These are phyloP conservation scores for Penelope pileata DNA, from an alignment of 2,113 vertebrate genomes.

Conservation along the genomic window DNA sequence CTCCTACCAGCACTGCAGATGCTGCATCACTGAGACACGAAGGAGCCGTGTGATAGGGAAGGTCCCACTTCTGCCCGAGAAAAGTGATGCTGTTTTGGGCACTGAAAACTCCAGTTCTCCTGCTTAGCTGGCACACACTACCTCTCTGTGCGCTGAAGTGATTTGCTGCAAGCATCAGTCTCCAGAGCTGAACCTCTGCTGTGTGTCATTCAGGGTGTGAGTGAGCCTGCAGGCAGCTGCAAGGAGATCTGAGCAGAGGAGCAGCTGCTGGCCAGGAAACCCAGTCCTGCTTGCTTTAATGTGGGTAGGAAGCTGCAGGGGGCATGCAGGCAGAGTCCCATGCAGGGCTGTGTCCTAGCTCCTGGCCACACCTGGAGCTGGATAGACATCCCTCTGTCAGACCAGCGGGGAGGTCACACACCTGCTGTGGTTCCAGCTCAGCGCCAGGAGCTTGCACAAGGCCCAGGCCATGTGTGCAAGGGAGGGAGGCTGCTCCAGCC, in stretches of 20 bases:
- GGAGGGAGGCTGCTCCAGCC: not conserved
- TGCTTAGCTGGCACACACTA: rapidly evolving
- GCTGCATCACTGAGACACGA: not conserved
- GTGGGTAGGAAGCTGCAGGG: not conserved
- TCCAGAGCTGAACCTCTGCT: not conserved
- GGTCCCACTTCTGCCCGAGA: not conserved
- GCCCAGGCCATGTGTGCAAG: not conserved
- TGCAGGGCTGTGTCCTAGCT: not conserved
- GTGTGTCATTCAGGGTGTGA: not conserved
- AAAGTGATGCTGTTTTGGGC: not conserved
- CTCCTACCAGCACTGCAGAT: not conserved
- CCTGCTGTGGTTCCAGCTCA: not conserved
- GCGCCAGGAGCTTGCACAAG: not conserved
- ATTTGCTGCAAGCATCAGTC: not conserved
- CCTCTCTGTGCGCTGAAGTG: not conserved
- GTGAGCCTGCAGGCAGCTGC: not conserved
- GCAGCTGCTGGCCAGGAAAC: not conserved
- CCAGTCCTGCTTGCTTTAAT: not conserved
- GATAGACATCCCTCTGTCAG: not conserved
- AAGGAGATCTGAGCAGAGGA: not conserved
- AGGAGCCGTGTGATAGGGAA: not conserved
- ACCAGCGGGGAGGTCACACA: not conserved
- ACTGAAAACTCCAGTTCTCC: not conserved
- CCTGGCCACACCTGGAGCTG: not conserved
- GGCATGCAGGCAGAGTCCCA: not conserved